A percentile compares a stretch with the other conserved stretches of the same genome.
Evolutionary conservation across 2,797 vertebrate species (phyloP).

Genomic region (Ceryle rudis): DNA sequence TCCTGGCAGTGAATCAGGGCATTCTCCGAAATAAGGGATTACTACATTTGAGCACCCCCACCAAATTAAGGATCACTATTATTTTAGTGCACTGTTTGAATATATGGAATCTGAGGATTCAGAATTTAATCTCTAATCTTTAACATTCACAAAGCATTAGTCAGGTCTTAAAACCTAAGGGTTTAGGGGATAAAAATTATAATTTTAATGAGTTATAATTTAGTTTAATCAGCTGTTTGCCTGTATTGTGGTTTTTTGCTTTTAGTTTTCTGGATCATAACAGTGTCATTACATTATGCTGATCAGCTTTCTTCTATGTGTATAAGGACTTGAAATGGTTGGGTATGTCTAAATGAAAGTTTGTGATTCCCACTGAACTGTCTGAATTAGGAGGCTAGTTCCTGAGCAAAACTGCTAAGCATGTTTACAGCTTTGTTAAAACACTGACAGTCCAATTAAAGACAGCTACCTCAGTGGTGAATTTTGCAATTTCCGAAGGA

Average conservation of each 20-base stretch:
- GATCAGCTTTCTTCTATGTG: background rate
- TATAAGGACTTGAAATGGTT: background rate
- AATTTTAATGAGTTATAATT: background rate
- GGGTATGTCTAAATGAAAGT: background rate
- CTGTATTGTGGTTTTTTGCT: background rate
- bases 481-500: background rate
- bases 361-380: background rate
- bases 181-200: rapidly evolving
- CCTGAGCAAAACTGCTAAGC: background rate
- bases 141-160: background rate
- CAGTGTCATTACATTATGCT: background rate
- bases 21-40: background rate
- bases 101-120: background rate
- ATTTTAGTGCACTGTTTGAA: background rate
- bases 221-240: background rate
- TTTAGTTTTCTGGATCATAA: background rate
- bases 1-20: background rate
- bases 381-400: background rate
- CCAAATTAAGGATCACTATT: background rate
- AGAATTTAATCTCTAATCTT: background rate
- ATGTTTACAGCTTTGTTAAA: background rate
- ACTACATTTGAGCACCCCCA: background rate
- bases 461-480: background rate
- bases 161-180: background rate
- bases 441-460: background rate